Evolutionary conservation across 2,797 vertebrate genomes (phyloP).

Genomic region (Bovichtus variegatus): DNA sequence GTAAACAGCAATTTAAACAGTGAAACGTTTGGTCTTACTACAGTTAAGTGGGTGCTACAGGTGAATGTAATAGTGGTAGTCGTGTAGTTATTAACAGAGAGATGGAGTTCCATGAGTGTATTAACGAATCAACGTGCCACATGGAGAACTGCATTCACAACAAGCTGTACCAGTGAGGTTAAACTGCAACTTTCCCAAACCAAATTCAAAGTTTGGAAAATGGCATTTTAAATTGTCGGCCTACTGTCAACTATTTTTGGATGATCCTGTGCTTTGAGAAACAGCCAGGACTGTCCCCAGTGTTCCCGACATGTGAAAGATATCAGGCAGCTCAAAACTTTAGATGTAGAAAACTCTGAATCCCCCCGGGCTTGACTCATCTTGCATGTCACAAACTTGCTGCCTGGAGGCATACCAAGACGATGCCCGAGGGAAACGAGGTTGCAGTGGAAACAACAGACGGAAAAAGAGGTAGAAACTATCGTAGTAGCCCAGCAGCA

Average conservation of each 20-base stretch:
- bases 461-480: background rate
- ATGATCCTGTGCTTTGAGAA: too few relatives aligned
- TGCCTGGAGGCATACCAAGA: conserved; percentile 19
- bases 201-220: background rate
- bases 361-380: background rate
- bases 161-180: background rate
- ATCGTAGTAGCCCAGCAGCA: background rate
- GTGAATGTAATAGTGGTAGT: background rate
- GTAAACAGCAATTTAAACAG: conserved; percentile 17
- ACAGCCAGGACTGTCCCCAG: too few relatives aligned
- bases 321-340: background rate
- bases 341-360: background rate
- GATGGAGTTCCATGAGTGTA: background rate
- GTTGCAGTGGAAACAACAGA: background rate
- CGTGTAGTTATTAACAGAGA: background rate
- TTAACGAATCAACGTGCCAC: background rate
- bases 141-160: background rate
- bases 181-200: background rate
- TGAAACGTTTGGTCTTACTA: background rate
- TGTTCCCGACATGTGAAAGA: background rate
- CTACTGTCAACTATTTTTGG: too few relatives aligned
- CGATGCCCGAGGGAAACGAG: background rate
- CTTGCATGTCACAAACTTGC: background rate
- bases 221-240: too few relatives aligned
- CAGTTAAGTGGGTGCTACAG: background rate